Conservation (phyloP, 2,113 vertebrate genomes). For the Perca schrenkii region DNA sequence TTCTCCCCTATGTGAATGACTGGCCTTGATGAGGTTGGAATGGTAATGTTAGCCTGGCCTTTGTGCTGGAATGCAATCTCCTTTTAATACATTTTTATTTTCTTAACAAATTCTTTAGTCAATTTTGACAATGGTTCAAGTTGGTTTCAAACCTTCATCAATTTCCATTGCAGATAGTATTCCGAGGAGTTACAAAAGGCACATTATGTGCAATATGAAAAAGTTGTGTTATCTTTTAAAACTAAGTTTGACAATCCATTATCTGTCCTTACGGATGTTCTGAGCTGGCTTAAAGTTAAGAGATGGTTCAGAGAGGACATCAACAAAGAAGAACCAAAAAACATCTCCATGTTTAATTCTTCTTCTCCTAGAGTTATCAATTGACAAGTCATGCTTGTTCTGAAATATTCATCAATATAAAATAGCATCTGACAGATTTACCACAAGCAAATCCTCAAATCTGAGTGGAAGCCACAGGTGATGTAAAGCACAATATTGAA, state of each 20-base stretch:
- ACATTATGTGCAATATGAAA: neutral
- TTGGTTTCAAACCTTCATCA: neutral
- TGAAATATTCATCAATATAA: neutral
- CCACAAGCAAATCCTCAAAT: neutral
- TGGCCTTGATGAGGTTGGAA: conserved; percentile 47
- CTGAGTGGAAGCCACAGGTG: too few species aligned
- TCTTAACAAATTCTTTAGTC: conserved; percentile 1
- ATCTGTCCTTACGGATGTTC: neutral
- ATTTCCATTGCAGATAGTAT: neutral
- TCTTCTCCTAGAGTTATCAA: neutral
- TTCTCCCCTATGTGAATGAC: conserved; percentile 17
- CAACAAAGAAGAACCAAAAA: neutral
- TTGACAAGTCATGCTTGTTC: neutral
- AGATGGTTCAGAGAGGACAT: neutral
- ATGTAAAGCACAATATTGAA: too few species aligned
- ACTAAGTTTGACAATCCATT: neutral
- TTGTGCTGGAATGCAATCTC: conserved; percentile 21
- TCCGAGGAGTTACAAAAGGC: neutral
- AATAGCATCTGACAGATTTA: neutral
- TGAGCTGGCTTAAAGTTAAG: neutral
- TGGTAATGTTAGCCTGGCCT: neutral
- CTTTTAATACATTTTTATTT: conserved; percentile 7
- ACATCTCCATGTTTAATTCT: neutral
- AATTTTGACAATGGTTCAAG: neutral
- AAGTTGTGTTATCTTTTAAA: neutral